Percentiles rank a stretch among this genome's conserved stretches.
Conservation (phyloP, 2,797 vertebrate species). For the Acanthurus leucopareius region DNA sequence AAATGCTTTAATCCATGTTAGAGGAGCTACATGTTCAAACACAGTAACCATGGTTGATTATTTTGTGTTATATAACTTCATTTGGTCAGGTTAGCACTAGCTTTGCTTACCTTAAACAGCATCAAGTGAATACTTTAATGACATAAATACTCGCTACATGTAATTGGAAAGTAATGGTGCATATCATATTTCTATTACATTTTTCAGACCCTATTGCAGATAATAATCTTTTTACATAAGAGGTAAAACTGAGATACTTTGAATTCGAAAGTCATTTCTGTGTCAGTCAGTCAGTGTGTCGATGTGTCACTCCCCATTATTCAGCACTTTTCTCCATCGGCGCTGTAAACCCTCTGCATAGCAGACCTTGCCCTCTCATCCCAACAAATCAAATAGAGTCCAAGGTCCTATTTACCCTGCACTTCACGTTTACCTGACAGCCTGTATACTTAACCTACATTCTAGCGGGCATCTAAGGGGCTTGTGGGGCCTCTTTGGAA, state of each 20-base stretch:
- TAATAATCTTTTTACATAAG: background rate
- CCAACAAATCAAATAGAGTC: conserved; percentile 77
- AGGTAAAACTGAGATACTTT: background rate
- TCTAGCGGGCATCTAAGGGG: background rate
- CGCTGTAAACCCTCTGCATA: conserved; percentile 47
- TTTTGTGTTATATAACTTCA: background rate
- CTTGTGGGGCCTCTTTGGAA: background rate
- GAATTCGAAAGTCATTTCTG: conserved; percentile 23
- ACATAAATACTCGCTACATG: background rate
- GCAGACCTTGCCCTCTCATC: conserved; percentile 80
- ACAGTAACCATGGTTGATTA: background rate
- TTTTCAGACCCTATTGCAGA: background rate
- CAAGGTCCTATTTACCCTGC: conserved; percentile 82
- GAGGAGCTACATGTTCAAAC: background rate
- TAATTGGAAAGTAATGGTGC: background rate
- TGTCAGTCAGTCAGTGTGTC: conserved; percentile 49
- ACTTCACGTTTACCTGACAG: conserved; percentile 71
- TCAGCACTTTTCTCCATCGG: conserved; percentile 61
- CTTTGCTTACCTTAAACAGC: background rate
- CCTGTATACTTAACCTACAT: conserved; percentile 72
- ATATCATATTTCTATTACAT: background rate
- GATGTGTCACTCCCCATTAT: conserved; percentile 11
- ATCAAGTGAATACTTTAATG: background rate
- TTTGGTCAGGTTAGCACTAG: background rate
- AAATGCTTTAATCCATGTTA: background rate